Evolutionary conservation across 2,888 invertebrate genomes (phyloP), one percentile per base, ranked within the genome.

Genomic region (Venusia cambrica): DNA sequence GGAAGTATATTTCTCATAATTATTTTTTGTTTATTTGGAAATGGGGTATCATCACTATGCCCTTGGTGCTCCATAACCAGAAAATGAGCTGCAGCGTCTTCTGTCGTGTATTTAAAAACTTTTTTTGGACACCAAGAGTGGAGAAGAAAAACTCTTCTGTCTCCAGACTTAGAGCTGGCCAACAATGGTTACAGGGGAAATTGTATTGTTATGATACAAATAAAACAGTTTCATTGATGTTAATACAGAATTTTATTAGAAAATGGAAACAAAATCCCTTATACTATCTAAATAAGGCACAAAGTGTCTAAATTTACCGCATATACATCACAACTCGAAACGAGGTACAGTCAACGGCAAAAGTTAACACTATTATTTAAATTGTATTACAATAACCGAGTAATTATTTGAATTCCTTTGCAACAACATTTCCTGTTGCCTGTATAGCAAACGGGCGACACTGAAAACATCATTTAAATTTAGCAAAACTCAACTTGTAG

Each of bases 281-380:
- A 85, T 48, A 74, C 75, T 79, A 84, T 74, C 77, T 84, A 78
- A 73, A 77, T 85, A 85, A 87, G 85, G 85, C 85, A 87, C 85
- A 67, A 78, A 66, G 76, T 76, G 77, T 81, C 70, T 60, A 72
- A 73, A 70, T 58, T 57, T 64, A 63, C 58, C 61, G 42, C 28
- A 47, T 43, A 40, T 40, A 36, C 40, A 40, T 32, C 15, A 32
- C 27, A 16, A 37, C n/a, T n/a, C n/a, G n/a, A n/a, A n/a, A n/a
- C n/a, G n/a, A 36, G 28, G 20, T 15, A 35, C 46, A 45, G 35
- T 32, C 35, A 19, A 22, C 37, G 30, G 32, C 45, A 35, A 24
- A 43, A 41, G 18, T 38, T 21, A 28, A 19, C 29, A 42, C 32
- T 25, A 34, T 19, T 26, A 32, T 18, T 36, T 34, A 18, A 22